Base-by-base conservation (phyloP, 2,797 vertebrate genomes). In the Pogonophryne albipinna region DNA sequence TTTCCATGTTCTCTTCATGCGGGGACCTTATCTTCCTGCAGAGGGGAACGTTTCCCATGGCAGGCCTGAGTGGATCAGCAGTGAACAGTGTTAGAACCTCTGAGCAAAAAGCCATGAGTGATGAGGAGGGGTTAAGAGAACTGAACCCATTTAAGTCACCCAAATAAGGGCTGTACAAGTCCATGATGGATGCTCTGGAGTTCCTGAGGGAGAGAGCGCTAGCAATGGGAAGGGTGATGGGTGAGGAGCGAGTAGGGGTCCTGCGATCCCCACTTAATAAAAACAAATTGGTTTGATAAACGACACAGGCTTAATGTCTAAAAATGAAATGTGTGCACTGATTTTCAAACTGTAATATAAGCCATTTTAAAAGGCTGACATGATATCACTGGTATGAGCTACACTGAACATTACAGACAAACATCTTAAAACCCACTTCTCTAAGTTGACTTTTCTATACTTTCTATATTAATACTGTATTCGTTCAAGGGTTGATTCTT, bases 121-220 rank as follows among this genome's bases (percentile, higher is more conserved):
- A 95, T 95, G 94, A 92, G 90, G 92, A 93, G 66, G 86, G 95
- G 94, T 95, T 95, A 95, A 95, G 95, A 95, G 95, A 95, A 94
- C 90, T 95, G 95, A 95, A 95, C 94, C 95, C 92, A 94, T 95
- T 95, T 95, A 95, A 95, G 94, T 95, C 94, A 93, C 93, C 94
- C 94, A 95, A 95, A 95, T 93, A 95, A 95, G 92, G 93, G 90
- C 89, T 92, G 91, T 88, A 82, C 73, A 71, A 91, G 86, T 56
- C 83, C 59, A 45, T 94, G 94, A 94, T 93, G 85, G 88, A 95
- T 94, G 92, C 55, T 85, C 78, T 50, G 66, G 83, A 82, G 91
- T 83, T 92, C 92, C 91, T 90, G 72, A 88, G 90, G 89, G 91
- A 92, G 90, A 91, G 79, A 79, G 88, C 52, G 27, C 80, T 49